These are phyloP conservation scores for Noctua pronuba DNA, from an alignment of 2,888 invertebrate genomes.

Conservation along the genomic window DNA sequence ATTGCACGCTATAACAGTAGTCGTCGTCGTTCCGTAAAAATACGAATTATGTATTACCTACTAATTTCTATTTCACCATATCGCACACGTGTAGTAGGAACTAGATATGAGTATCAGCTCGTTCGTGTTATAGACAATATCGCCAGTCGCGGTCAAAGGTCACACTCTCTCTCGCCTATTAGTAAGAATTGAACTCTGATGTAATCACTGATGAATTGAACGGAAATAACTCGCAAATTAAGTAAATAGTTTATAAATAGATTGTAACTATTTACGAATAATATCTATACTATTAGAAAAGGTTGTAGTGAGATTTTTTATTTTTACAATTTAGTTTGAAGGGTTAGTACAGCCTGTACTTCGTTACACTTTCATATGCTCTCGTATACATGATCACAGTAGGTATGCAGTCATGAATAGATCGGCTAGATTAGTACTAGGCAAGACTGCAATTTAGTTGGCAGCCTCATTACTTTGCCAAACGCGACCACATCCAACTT, in stretches of 20 bases:
- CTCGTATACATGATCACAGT: neutral
- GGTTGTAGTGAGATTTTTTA: neutral
- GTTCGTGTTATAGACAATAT: conserved; percentile 31
- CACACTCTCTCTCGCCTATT: conserved; percentile 30
- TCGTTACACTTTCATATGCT: neutral
- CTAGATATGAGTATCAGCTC: conserved; percentile 27
- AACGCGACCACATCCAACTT: neutral
- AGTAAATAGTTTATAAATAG: neutral
- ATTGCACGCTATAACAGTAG: neutral
- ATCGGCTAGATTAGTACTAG: neutral
- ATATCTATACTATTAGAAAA: neutral
- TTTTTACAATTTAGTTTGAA: neutral
- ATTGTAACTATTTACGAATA: conserved; percentile 2
- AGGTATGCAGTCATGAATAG: too few species aligned
- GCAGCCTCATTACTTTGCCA: neutral
- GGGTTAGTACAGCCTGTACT: neutral
- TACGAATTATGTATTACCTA: conserved; percentile 6
- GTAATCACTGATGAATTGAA: conserved; percentile 25
- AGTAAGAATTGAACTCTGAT: conserved; percentile 37
- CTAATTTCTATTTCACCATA: conserved; percentile 24
- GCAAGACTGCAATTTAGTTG: neutral
- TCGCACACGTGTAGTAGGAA: conserved; percentile 46
- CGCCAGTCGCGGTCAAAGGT: conserved; percentile 38
- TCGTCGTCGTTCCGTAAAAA: too few species aligned
- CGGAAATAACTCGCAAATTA: conserved; percentile 9